phyloP scores from a whole-genome alignment of 2,113 vertebrate genomes.

The Dasyornis broadbenti region DNA sequence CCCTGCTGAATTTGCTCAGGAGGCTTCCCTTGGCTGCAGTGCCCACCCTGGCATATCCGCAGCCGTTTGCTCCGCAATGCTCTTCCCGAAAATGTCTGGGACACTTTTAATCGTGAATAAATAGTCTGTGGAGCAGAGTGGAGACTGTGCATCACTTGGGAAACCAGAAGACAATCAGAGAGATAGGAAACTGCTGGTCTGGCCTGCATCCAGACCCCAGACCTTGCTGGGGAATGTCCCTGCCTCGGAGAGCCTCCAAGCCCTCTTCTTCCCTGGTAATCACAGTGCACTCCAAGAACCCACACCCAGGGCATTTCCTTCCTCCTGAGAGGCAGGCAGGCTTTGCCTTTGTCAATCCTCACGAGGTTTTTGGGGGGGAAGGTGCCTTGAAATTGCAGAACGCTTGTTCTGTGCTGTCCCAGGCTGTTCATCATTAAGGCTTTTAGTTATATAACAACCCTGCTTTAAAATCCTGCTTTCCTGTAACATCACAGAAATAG shows the following conservation, averaged over 20 bases:
- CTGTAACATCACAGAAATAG: background rate
- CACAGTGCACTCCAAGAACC: background rate
- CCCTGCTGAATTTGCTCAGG: background rate
- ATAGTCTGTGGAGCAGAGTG: background rate
- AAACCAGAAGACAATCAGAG: background rate
- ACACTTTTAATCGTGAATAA: background rate
- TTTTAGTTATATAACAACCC: background rate
- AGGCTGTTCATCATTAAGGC: background rate
- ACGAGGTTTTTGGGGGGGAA: background rate
- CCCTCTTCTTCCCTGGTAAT: background rate
- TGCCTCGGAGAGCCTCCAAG: background rate
- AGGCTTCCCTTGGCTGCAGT: background rate
- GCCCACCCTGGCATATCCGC: background rate
- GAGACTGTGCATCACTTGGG: background rate
- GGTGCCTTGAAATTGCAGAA: background rate
- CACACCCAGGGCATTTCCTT: background rate
- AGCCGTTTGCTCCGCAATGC: fast-evolving
- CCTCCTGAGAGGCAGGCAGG: background rate
- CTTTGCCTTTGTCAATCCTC: background rate
- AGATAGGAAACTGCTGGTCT: background rate
- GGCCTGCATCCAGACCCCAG: background rate
- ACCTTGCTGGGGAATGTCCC: background rate
- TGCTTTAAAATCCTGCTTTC: background rate
- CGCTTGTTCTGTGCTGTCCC: background rate
- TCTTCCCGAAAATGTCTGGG: background rate